Conservation (phyloP, 2,113 vertebrate species). For the Numenius arquata region DNA sequence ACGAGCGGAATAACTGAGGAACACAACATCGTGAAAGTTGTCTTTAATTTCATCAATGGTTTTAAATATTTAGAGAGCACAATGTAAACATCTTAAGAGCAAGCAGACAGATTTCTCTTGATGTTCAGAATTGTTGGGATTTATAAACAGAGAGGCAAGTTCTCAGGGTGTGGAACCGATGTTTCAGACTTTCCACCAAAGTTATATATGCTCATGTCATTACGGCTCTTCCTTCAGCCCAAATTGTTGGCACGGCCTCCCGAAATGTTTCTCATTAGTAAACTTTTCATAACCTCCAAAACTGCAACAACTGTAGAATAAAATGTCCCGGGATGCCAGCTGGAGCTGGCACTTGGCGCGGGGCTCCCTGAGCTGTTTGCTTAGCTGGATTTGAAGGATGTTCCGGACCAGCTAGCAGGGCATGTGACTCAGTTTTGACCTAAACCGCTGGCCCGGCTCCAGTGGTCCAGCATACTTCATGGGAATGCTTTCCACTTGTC, state of each 20-base stretch:
- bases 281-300: conserved; percentile 61
- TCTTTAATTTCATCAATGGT: background rate
- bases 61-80: conserved; percentile 35
- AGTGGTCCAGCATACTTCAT: background rate
- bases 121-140: background rate
- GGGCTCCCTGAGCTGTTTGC: conserved; percentile 12
- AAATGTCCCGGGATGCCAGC: background rate
- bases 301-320: background rate
- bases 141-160: background rate
- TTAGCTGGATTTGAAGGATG: conserved; percentile 34
- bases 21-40: background rate
- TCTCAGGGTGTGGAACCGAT: background rate
- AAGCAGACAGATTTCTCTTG: background rate
- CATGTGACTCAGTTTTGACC: background rate
- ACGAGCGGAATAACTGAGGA: background rate
- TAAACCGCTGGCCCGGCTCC: background rate
- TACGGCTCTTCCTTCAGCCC: background rate
- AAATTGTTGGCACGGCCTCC: background rate
- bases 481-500: conserved; percentile 25
- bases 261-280: background rate
- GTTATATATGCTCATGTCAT: background rate
- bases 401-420: background rate
- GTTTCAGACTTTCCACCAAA: background rate
- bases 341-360: conserved; percentile 45
- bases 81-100: background rate